These are phyloP conservation scores for Andricus grossulariae DNA, from an alignment of 1,140 invertebrate species.

Conservation along the genomic window DNA sequence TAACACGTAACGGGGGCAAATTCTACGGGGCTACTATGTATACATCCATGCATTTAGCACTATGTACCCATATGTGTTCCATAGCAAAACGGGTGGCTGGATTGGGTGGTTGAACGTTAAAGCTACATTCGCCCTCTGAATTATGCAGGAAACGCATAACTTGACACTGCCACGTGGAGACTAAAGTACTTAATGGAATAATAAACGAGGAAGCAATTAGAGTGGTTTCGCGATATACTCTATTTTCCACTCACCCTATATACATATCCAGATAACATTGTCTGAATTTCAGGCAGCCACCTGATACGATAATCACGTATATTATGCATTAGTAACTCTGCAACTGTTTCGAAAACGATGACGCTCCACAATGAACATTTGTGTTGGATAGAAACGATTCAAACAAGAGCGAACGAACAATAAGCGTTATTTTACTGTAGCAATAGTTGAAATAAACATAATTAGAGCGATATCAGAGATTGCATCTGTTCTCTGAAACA, in stretches of 20 bases:
- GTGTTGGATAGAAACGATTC: too few species aligned
- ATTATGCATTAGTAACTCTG: neutral
- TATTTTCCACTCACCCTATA: slow-evolving; percentile 12
- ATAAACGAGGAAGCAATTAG: slow-evolving; percentile 30
- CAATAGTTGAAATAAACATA: too few species aligned
- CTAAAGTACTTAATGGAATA: slow-evolving; percentile 31
- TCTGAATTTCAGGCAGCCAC: neutral
- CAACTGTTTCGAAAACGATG: too few species aligned
- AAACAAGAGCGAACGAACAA: too few species aligned
- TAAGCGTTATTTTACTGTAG: too few species aligned
- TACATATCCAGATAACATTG: neutral
- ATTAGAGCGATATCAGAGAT: too few species aligned
- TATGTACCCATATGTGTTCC: neutral
- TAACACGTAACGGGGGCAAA: neutral
- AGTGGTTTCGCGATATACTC: slow-evolving; percentile 23
- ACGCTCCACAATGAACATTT: too few species aligned
- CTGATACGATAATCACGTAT: neutral
- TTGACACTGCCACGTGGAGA: slow-evolving; percentile 29
- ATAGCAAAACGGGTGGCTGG: neutral
- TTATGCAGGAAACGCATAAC: slow-evolving; percentile 24
- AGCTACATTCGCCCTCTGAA: slow-evolving; percentile 20
- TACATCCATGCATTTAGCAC: slow-evolving; percentile 7
- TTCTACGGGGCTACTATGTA: neutral
- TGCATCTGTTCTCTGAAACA: too few species aligned
- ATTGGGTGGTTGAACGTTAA: neutral